A percentile compares a stretch with the other conserved stretches of the same genome.
Conservation (phyloP, 2,113 vertebrate species). For the Solea senegalensis region DNA sequence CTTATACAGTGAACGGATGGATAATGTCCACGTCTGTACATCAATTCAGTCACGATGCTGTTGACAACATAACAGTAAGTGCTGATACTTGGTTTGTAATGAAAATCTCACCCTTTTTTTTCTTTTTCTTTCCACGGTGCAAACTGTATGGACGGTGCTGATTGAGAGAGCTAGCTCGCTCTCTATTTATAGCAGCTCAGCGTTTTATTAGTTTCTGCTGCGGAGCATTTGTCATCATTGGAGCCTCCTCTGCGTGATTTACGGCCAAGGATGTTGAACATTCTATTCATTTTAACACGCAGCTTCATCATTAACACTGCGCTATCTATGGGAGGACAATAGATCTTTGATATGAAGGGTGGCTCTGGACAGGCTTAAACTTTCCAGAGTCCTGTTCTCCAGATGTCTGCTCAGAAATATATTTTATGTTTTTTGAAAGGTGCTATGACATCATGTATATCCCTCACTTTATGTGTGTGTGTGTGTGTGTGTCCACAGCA, state of each 20-base stretch:
- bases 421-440: conserved; percentile 50
- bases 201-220: conserved; percentile 69
- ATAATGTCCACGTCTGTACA: background rate
- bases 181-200: conserved; percentile 43
- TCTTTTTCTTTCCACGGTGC: background rate
- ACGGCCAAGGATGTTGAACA: conserved; percentile 43
- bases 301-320: conserved; percentile 60
- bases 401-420: conserved; percentile 68
- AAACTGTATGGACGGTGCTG: background rate
- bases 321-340: conserved; percentile 55
- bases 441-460: conserved; percentile 52
- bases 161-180: conserved; percentile 15
- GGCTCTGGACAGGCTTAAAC: conserved; percentile 49
- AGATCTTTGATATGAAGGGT: conserved; percentile 59
- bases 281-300: conserved; percentile 67
- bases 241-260: conserved; percentile 60
- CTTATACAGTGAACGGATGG: background rate
- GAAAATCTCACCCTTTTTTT: conserved; percentile 16
- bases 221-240: conserved; percentile 67
- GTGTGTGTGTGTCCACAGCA: conserved; percentile 61
- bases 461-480: conserved; percentile 27
- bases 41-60: background rate
- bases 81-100: background rate
- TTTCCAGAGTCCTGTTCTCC: conserved; percentile 56
- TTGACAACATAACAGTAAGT: background rate